These are phyloP conservation scores for Pteropus rufus DNA, from an alignment of 2,797 vertebrate genomes.

Conservation along the genomic window DNA sequence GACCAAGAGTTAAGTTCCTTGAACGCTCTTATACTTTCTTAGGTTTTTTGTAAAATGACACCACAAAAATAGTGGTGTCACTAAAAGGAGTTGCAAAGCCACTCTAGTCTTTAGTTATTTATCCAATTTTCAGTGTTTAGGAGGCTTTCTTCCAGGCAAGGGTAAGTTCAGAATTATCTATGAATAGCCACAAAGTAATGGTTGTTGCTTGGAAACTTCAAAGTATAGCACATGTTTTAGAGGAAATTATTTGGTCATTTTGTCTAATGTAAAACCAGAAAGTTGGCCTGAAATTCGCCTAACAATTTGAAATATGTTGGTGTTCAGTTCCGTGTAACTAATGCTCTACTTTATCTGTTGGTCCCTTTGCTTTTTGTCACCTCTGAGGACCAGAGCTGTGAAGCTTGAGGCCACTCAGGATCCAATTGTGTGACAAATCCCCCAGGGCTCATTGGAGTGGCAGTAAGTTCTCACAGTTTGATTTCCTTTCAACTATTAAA, in stretches of 20 bases:
- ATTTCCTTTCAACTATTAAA: slow-evolving; percentile 65
- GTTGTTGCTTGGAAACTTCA: background rate
- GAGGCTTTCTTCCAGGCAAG: slow-evolving; percentile 30
- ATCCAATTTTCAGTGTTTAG: slow-evolving; percentile 42
- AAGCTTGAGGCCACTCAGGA: slow-evolving; percentile 57
- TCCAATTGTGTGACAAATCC: slow-evolving; percentile 72
- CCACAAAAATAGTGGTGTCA: background rate
- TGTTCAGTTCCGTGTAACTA: slow-evolving; percentile 50
- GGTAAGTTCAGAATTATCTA: slow-evolving; percentile 28
- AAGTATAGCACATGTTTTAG: slow-evolving; percentile 22
- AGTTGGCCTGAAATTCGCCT: slow-evolving; percentile 22
- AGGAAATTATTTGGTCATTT: slow-evolving; percentile 28
- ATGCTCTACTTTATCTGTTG: slow-evolving; percentile 36
- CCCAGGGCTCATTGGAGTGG: slow-evolving; percentile 67
- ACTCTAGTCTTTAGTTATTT: slow-evolving; percentile 18
- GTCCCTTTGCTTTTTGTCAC: slow-evolving; percentile 57
- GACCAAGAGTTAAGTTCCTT: background rate
- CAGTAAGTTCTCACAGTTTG: slow-evolving; percentile 68
- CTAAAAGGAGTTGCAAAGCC: background rate
- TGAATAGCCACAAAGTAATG: slow-evolving; percentile 50
- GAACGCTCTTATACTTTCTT: background rate
- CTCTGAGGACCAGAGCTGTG: slow-evolving; percentile 60
- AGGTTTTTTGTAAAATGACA: background rate
- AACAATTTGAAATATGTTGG: slow-evolving; percentile 34
- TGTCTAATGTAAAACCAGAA: slow-evolving; percentile 58